Base-by-base conservation (phyloP, 2,113 vertebrate species). In the Pachypanchax playfairii region DNA sequence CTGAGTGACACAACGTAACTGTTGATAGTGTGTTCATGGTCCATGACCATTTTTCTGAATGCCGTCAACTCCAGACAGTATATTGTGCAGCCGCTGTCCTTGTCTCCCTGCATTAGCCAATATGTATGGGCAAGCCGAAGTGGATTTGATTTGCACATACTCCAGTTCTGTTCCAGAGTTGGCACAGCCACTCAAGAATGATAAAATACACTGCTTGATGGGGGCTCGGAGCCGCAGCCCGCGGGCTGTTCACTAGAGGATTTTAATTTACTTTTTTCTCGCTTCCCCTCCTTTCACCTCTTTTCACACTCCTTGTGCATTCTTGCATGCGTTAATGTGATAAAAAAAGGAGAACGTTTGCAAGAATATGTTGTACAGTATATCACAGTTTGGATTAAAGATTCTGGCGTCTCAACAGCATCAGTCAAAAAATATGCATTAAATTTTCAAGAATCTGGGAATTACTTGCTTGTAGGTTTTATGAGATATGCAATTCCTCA, bases 261-360 rank as follows among this genome's bases (percentile, higher is more conserved):
- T 85, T 88, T 85, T 83, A 64, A 85, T 85, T 84, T 83, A 68
- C 28, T 81, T 78, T 83, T 81, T 63, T 70, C 65, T 52, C 59
- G 8, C 49, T 81, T 48, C 66, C 65, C 68, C 55, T 62, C 62
- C 65, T 67, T 52, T 36, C 44, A 51, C 33, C 69, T 49, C 6
- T 10, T 57, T 64, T 68, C 39, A 65, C 66, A 50, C 57, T 73
- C 73, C 79, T 70, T 70, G 77, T 73, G 58, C 70, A 71, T 73
- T 61, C 67, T 71, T 79, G 81, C 79, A 14, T 82, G 70, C 74
- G 46, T 36, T 49, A 26, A 56, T 73, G 64, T 80, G 71, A 83
- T 20, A 33, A 31, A 39, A 57, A 44, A 58, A 64, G 65, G 5
- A 38, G 39, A 35, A 58, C 33, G 44, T 65, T 73, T 56, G 44